Evolutionary conservation across 2,113 vertebrate genomes (phyloP).

Genomic region (Gallinago jamesoni): DNA sequence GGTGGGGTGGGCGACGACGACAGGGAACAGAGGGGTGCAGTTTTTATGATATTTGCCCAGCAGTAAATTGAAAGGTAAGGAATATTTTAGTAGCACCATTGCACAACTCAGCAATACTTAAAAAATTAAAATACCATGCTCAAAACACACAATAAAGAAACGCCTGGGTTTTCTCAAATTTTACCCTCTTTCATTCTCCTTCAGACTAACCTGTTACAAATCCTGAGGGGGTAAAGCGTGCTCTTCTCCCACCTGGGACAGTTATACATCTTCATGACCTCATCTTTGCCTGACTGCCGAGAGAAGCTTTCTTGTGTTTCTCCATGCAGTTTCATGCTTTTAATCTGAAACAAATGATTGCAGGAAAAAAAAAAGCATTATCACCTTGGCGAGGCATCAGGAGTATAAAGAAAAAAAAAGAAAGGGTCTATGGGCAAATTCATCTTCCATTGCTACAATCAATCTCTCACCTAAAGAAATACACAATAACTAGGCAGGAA

Average conservation of each 20-base stretch:
- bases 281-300: conserved; percentile 54
- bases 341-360: conserved; percentile 97
- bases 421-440: conserved; percentile 94
- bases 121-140: not conserved
- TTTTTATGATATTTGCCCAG: not conserved
- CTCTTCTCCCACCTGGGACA: conserved; percentile 69
- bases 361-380: conserved; percentile 66
- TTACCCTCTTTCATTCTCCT: conserved; percentile 42
- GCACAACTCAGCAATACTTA: not conserved
- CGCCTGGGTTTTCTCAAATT: not conserved
- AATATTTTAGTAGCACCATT: not conserved
- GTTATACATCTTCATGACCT: conserved; percentile 79
- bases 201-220: conserved; percentile 59
- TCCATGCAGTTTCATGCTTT: conserved; percentile 80
- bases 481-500: conserved; percentile 99
- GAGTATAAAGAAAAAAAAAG: conserved; percentile 72
- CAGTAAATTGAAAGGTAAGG: not conserved
- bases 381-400: conserved; percentile 79
- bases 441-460: conserved; percentile 98
- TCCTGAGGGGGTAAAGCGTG: not conserved
- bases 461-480: conserved; percentile 99
- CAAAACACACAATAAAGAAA: not conserved
- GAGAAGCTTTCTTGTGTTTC: conserved; percentile 53
- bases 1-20: accelerated
- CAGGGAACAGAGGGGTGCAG: not conserved